Evolutionary conservation across 2,888 invertebrate species (phyloP), one percentile per base, ranked within the genome.

Genomic region (Eristalinus sepulchralis): DNA sequence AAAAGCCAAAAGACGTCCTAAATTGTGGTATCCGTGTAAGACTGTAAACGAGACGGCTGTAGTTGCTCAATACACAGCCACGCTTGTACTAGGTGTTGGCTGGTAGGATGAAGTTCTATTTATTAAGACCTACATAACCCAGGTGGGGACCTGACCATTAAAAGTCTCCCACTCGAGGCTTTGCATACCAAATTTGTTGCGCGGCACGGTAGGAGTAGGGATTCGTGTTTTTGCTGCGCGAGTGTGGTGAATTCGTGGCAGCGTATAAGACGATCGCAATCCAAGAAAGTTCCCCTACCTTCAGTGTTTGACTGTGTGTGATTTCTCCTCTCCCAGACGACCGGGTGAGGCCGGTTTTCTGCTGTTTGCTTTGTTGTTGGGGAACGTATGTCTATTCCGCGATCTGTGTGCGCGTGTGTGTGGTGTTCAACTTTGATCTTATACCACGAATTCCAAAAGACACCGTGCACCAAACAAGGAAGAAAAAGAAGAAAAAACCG

Each of bases 1-100:
- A 67, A 55, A 70, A 60, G 88, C 76, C 79, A 79, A 88, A 88
- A 88, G 34, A 4, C 34, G 88, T 76, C 76, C 76, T 81, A 62
- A 71, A 79, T 17, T 80, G 77, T 76, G 72, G 73, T 88, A 81
- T 82, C 88, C 84, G 82, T 80, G 86, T 83, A 62, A 71, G 70
- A 79, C 75, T 82, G 64, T 79, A 85, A 88, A 88, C 71, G 86
- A 86, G 89, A 89, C 89, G 89, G 89, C 90, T 89, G 90, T 90
- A 92, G 91, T 92, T 91, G 90, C 90, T 90, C 91, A 90, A 91
- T 91, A 92, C 91, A 92, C 92, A 91, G 92, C 91, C 92, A 92
- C 91, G 91, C 90, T 92, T 91, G 92, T 91, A 93, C 93, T 93
- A 93, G 92, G 92, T 93, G 93, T 92, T 92, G 92, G 91, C 91